A percentile compares a stretch with the other conserved stretches of the same genome.
These are phyloP conservation scores for Ctenopoma multispine DNA, from an alignment of 2,797 vertebrate species.

Conservation along the genomic window DNA sequence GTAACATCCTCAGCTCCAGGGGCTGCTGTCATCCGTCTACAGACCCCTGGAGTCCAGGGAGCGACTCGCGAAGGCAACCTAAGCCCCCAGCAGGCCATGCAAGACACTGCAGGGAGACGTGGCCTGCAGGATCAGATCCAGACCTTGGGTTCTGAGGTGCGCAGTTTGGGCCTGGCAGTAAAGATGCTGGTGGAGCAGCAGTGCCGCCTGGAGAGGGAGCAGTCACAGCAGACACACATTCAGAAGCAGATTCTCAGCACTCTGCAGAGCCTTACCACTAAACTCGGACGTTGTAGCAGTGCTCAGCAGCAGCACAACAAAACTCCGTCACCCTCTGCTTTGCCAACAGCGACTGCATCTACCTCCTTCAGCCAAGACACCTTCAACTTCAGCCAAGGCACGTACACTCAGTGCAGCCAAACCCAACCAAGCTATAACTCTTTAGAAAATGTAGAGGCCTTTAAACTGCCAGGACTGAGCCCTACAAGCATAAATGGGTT, in stretches of 20 bases:
- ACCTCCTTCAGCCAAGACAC: conserved; percentile 74
- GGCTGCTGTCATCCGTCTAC: conserved; percentile 56
- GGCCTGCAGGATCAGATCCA: conserved; percentile 85
- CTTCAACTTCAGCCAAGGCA: conserved; percentile 71
- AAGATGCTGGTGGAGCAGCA: conserved; percentile 87
- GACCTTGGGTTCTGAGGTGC: conserved; percentile 83
- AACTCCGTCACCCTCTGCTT: conserved; percentile 58
- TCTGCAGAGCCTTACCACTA: conserved; percentile 84
- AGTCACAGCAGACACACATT: conserved; percentile 87
- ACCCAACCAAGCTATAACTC: conserved; percentile 75
- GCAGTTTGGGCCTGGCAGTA: conserved; percentile 84
- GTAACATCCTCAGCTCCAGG: conserved; percentile 60
- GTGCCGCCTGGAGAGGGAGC: conserved; percentile 84
- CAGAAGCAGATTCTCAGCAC: conserved; percentile 89
- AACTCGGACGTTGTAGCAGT: conserved; percentile 64
- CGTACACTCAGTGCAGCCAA: conserved; percentile 80
- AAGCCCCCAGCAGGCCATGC: conserved; percentile 65
- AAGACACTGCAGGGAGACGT: conserved; percentile 55
- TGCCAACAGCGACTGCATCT: conserved; percentile 64
- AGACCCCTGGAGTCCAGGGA: conserved; percentile 52
- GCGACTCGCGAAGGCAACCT: conserved; percentile 61
- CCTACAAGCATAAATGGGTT: conserved; percentile 81
- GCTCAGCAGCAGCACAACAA: conserved; percentile 66
- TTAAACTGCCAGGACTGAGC: conserved; percentile 79
- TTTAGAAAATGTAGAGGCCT: conserved; percentile 78